These are phyloP conservation scores for Lasioglossum figueresi DNA, from an alignment of 2,888 invertebrate genomes.

Conservation along the genomic window DNA sequence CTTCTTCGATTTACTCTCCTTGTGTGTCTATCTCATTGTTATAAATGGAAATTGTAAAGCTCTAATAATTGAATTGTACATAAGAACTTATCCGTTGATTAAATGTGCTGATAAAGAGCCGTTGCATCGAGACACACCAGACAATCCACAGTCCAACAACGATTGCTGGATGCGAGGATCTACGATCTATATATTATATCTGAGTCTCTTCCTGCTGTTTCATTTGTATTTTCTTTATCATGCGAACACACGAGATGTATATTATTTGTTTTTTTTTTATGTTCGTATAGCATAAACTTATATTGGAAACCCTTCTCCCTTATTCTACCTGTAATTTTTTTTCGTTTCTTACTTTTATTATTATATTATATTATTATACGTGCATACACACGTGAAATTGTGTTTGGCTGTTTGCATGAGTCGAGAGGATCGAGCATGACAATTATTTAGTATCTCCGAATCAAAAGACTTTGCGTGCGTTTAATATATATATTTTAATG, in stretches of 20 bases:
- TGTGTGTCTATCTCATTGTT: constrained; percentile 42
- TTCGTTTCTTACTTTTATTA: constrained; percentile 10
- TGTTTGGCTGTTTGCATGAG: background rate
- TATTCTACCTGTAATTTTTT: constrained; percentile 41
- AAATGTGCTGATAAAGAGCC: constrained; percentile 54
- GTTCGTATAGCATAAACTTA: constrained; percentile 67
- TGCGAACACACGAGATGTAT: constrained; percentile 68
- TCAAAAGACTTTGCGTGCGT: background rate
- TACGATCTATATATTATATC: constrained; percentile 24
- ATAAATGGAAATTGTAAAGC: constrained; percentile 65
- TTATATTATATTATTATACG: background rate
- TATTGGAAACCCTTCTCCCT: constrained; percentile 41
- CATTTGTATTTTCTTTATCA: constrained; percentile 53
- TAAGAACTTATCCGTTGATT: constrained; percentile 67
- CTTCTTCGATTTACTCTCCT: constrained; percentile 45
- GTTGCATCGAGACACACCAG: constrained; percentile 41
- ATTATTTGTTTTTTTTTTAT: constrained; percentile 64
- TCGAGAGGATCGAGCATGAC: background rate
- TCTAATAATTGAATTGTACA: constrained; percentile 76
- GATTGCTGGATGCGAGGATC: constrained; percentile 55
- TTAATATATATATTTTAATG: background rate
- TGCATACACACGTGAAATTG: constrained; percentile 2
- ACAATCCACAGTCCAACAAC: constrained; percentile 51
- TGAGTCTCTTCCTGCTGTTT: constrained; percentile 44
- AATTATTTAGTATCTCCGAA: background rate